These are phyloP conservation scores for Gobius niger DNA, from an alignment of 2,113 vertebrate genomes.

Conservation along the genomic window DNA sequence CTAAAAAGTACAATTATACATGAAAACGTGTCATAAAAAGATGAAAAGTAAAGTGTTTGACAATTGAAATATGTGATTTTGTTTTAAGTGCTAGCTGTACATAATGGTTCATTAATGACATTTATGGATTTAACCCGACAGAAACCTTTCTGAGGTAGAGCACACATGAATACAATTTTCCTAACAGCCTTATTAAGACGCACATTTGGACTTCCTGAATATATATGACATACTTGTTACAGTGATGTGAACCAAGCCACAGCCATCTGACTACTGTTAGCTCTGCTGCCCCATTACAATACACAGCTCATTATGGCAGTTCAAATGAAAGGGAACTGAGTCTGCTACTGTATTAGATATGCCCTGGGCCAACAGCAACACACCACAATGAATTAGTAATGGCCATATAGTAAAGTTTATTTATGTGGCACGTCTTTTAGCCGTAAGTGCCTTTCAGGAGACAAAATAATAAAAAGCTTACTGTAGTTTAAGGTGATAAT, in stretches of 20 bases:
- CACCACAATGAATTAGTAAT: conserved; percentile 22
- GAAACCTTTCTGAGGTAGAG: background rate
- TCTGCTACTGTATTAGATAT: conserved; percentile 17
- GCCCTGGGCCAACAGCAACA: conserved; percentile 17
- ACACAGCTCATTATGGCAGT: conserved; percentile 52
- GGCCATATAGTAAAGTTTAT: conserved; percentile 1
- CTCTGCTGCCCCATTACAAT: conserved; percentile 34
- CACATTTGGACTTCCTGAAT: conserved; percentile 19
- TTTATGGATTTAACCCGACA: background rate
- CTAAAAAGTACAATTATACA: too few species aligned
- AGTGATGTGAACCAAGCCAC: conserved; percentile 30
- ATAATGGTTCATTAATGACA: background rate
- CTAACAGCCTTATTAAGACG: conserved; percentile 28
- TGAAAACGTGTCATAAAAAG: too few species aligned
- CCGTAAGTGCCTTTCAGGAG: background rate
- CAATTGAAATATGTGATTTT: too few species aligned
- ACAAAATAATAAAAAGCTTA: background rate
- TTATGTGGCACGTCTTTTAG: conserved; percentile 1
- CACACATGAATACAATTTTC: conserved; percentile 43
- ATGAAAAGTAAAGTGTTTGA: too few species aligned
- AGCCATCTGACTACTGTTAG: conserved; percentile 36
- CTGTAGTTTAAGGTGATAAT: conserved; percentile 2
- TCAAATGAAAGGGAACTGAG: conserved; percentile 29
- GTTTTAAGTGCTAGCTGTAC: too few species aligned
- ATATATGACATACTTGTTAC: conserved; percentile 25